Conservation (phyloP, 2,113 vertebrate species). For the Pituophis catenifer region DNA sequence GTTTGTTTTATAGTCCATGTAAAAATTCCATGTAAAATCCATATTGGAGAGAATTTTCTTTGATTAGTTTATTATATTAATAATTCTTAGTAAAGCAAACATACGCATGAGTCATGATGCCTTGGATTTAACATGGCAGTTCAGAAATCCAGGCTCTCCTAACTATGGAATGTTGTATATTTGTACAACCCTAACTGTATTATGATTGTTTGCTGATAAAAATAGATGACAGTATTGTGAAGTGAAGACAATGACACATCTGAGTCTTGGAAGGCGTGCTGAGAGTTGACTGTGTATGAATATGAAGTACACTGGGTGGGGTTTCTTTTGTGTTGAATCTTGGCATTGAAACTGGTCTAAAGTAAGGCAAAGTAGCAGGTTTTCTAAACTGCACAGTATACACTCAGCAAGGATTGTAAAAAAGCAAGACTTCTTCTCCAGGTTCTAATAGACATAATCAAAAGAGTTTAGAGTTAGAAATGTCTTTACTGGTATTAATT, state of each 20-base stretch:
- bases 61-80: neutral
- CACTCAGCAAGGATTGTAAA: neutral
- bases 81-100: slow-evolving; percentile 1
- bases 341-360: neutral
- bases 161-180: neutral
- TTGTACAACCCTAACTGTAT: neutral
- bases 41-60: neutral
- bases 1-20: neutral
- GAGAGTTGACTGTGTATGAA: slow-evolving; percentile 5
- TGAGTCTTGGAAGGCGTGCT: neutral
- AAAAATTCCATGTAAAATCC: neutral
- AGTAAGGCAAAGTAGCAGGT: neutral
- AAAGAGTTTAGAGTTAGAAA: neutral
- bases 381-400: neutral
- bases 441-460: neutral
- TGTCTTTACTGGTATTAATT: neutral
- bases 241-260: slow-evolving; percentile 5
- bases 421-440: neutral
- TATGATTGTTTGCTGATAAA: neutral
- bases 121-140: neutral
- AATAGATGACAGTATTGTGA: slow-evolving; percentile 13
- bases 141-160: neutral
- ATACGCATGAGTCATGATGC: neutral
- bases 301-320: neutral
- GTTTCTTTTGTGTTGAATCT: neutral